Evolutionary conservation across 2,113 vertebrate species (phyloP), one percentile per base, ranked within the genome.

Genomic region (Semicossyphus pulcher): DNA sequence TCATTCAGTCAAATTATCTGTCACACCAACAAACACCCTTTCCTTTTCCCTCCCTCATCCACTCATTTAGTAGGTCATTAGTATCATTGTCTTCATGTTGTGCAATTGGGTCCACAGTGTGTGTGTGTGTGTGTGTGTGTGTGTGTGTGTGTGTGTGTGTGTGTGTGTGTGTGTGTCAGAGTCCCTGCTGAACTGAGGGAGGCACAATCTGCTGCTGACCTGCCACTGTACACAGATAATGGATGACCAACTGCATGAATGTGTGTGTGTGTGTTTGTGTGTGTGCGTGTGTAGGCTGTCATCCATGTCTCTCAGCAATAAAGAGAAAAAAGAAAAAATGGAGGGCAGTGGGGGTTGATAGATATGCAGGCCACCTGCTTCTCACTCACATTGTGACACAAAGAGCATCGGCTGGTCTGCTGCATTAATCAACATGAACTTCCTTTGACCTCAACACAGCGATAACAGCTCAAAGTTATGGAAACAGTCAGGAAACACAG

Each of bases 201-300:
- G 70, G 77, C 81, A 87, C 86, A 85, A 72, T 89, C 78, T 83
- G 70, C 80, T 86, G 83, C 90, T 87, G 86, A 92, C 85, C 89
- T 89, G 87, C 89, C 89, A 90, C 85, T 81, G 72, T 80, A 75
- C 75, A 88, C 78, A 74, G 72, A 87, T 89, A 88, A 93, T 81
- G 83, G 88, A 89, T 89, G 83, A 16, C 41, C 41, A 41, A 16
- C 14, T 39, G 37, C 29, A 21, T n/a, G 42, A 56, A 51, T 44
- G 42, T 53, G 21, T 31, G 44, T 69, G 41, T 26, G 26, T 26
- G 52, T 42, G 45, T 45, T 72, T 48, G 58, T 32, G 59, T 23
- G 48, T 56, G 39, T 32, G 51, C 7, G 37, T 60, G 44, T 60
- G 29, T 26, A 29, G 32, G 41, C 70, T 80, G 74, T 63, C 71